A percentile compares a stretch with the other conserved stretches of the same genome.
Conservation (phyloP, 2,797 vertebrate genomes). For the Simalia tracyae region DNA sequence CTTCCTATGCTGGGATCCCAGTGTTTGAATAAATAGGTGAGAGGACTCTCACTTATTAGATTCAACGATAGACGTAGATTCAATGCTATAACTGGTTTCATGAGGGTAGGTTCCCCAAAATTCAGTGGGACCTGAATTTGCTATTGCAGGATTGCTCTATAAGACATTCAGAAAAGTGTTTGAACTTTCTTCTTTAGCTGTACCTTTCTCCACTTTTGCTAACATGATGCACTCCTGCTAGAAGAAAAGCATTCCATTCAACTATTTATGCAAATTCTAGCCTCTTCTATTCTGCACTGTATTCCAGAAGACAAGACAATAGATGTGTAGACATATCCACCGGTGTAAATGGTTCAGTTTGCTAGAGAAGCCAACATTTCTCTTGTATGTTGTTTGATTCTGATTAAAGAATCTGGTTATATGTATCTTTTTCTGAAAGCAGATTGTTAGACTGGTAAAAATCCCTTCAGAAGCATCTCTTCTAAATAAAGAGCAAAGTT, state of each 20-base stretch:
- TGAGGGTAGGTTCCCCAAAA: background rate
- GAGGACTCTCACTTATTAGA: too few relatives aligned
- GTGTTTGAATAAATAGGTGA: too few relatives aligned
- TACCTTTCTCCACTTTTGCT: background rate
- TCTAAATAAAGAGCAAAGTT: background rate
- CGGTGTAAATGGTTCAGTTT: background rate
- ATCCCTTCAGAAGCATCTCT: background rate
- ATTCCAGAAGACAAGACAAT: background rate
- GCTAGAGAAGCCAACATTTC: background rate
- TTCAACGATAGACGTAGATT: background rate
- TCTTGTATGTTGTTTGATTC: background rate
- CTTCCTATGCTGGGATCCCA: background rate
- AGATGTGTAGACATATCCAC: background rate
- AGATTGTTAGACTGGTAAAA: background rate
- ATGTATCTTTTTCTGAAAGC: too few relatives aligned
- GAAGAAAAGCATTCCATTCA: background rate
- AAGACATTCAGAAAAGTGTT: background rate
- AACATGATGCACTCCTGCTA: background rate
- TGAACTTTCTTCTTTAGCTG: background rate
- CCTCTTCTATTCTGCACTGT: background rate
- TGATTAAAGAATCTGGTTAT: background rate
- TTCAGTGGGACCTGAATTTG: background rate
- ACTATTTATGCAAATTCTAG: background rate
- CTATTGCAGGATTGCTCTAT: background rate
- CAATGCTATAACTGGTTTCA: background rate